Base-by-base conservation (phyloP, 2,888 invertebrate genomes). In the Latrodectus elegans region DNA sequence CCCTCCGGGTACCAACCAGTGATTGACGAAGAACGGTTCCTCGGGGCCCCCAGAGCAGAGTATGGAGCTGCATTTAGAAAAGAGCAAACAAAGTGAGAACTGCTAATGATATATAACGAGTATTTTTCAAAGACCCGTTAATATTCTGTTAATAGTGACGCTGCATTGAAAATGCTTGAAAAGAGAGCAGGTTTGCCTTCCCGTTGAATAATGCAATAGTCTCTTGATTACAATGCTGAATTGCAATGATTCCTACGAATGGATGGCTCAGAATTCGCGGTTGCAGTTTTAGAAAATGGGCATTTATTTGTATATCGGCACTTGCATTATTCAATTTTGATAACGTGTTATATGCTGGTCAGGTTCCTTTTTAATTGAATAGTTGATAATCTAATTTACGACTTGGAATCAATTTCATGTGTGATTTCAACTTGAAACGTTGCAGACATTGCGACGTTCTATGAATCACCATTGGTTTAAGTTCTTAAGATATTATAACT, bases 151-250 rank as follows among this genome's bases (percentile, higher is more conserved):
- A 83, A 83, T 83, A 75, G 70, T 83, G 70, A 83, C 83, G 55
- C 60, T 65, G 76, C 68, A 83, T 83, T 75, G 51, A 53, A 76
- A 83, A 76, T 60, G 26, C 52, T 38, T 8, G n/a, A 10, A 22
- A 51, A 52, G 55, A 49, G 67, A n/a, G 55, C 14, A 12, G 17
- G 11, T 38, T 38, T 38, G 26, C 65, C 22, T 65, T 65, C 22
- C n/a, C 80, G 22, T 67, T 83, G 83, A 76, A 83, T 83, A 71
- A 83, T 83, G 83, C 83, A 83, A 65, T 60, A 83, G 83, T 70
- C 53, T 55, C 75, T 82, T 68, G 55, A 38, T 38, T 38, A 38
- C 38, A 38, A 38, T 38, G 38, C 38, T 38, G 38, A 38, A 38
- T 38, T 6, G 38, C 38, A 38, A 38, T 38, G 38, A 38, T 38